Base-by-base conservation (phyloP, 1,140 invertebrate species). In the Leptinotarsa undecemlineata region DNA sequence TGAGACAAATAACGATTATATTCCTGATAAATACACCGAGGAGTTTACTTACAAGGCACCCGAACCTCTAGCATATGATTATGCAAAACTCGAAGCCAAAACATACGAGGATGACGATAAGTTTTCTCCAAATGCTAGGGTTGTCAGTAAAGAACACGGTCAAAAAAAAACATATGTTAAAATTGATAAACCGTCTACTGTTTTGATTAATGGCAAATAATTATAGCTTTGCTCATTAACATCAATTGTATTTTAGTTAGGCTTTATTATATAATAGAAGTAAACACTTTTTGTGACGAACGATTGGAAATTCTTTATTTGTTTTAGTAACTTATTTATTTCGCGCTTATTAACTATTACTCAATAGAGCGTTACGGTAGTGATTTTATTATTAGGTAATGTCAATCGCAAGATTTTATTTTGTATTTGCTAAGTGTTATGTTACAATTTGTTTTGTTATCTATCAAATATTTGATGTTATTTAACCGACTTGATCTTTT, bases 261-360 rank as follows among this genome's bases (percentile, higher is more conserved):
- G 51, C 51, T 57, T 57, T 15, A 57, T 57, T 57, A 15, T n/a
- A 19, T 57, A 57, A 57, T 19, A n/a, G 4, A 14, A 19, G n/a
- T 57, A 11, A 42, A 42, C 33, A 57, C n/a, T 17, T 57, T 57
- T 57, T 57, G 51, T 57, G 51, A 57, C n/a, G n/a, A 57, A 57
- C n/a, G 15, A 57, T 57, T 57, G 51, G 51, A 67, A 67, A 69
- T 33, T 51, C 48, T 69, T 47, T n/a, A 48, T 42, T 69, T 48
- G 68, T 69, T 69, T 47, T 69, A 69, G 68, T 69, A 48, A 48
- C 42, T 69, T 69, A 69, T 69, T 69, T 69, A 69, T 48, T 47
- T n/a, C 21, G 19, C n/a, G 15, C 51, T 57, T 57, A 17, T 57
- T 57, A 17, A 57, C 51, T 57, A 57, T 57, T 57, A 57, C 51